Base-by-base conservation (phyloP, 1,140 invertebrate genomes). In the Drosophila nebulosa region DNA sequence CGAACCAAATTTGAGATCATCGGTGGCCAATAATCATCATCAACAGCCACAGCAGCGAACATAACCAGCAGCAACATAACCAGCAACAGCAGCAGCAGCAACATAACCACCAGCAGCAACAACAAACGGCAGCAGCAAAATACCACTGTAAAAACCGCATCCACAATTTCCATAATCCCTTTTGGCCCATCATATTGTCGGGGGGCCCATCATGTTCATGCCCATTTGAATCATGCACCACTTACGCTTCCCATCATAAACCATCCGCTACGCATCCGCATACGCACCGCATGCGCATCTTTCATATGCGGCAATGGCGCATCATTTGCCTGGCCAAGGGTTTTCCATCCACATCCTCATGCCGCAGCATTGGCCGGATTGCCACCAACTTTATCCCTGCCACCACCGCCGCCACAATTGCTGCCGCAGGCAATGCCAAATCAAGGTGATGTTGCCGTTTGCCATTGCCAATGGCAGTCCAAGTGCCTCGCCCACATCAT, bases 1-100 rank as follows among this genome's bases (percentile, higher is more conserved):
- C 74, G 96, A 97, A 90, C 94, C 94, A 30, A 94, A 94, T 79
- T 91, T 97, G 35, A 93, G 95, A 74, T 95, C 94, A 53, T 94
- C 94, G 57, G 94, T 95, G 55, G 91, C 93, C 42, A 93, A 94
- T 61, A 90, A 78, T 78, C 78, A 72, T 89, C 91, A 73, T 59
- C 90, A 79, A 51, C 90, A 78, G 22, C 76, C 79, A 12, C 69
- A 79, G 3, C 75, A 83, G 3, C 75, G 74, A 78, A n/a, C 71
- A 81, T 4, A 72, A 66, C 1, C 74, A 65, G 66, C 91, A 67
- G 67, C 88, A 74, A 12, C 74, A 81, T 9, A 84, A 67, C 4
- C 70, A 74, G 12, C 64, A 70, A 9, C 73, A 62, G 6, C 63
- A 58, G 3, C 74, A 65, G 77, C 91, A 64, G 62, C 80, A 64